Conservation (phyloP, 2,888 invertebrate species). For the Diarsia mendica region DNA sequence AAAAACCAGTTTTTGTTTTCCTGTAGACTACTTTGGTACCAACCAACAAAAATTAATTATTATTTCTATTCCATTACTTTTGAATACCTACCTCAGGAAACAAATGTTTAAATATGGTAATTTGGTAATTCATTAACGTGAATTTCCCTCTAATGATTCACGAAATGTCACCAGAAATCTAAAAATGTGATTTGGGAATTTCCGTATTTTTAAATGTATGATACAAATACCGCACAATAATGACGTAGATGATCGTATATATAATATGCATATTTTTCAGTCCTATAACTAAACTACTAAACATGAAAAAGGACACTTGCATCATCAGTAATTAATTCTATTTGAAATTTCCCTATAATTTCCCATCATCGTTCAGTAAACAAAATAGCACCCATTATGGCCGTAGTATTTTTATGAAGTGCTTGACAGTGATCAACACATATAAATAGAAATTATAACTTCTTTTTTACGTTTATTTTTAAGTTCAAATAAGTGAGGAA, state of each 20-base stretch:
- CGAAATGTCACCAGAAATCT: neutral
- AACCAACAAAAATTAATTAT: neutral
- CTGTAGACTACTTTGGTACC: neutral
- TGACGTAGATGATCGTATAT: neutral
- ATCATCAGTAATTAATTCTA: neutral
- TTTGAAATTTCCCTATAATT: neutral
- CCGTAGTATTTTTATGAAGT: too few relatives aligned
- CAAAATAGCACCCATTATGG: too few relatives aligned
- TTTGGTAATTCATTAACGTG: neutral
- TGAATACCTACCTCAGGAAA: neutral
- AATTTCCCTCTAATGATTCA: constrained; percentile 1
- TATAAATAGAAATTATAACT: too few relatives aligned
- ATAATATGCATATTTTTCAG: neutral
- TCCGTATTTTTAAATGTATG: neutral
- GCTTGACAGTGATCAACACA: too few relatives aligned
- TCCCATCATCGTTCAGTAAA: neutral
- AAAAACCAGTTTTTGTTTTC: neutral
- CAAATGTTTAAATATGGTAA: neutral
- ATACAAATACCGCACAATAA: neutral
- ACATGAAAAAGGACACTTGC: neutral
- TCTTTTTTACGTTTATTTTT: too few relatives aligned
- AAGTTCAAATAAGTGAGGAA: too few relatives aligned
- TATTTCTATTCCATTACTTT: neutral
- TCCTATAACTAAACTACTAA: neutral
- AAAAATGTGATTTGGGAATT: neutral